phyloP scores from a whole-genome alignment of 2,888 invertebrate species.

The Chrysomela aeneicollis region DNA sequence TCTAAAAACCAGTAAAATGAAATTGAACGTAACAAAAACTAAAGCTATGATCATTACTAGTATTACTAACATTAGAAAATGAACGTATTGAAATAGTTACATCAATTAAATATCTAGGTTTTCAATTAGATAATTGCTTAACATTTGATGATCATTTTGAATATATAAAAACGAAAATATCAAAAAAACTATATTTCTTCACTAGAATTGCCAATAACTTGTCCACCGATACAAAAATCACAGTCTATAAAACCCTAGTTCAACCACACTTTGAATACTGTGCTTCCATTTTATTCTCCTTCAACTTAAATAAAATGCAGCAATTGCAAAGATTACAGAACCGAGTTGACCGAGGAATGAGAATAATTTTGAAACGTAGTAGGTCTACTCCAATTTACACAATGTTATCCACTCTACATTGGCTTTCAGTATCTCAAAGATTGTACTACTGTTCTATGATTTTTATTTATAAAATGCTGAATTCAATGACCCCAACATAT shows the following conservation, averaged over 20 bases:
- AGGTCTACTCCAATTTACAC: no score
- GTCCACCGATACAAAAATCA: slow-evolving; percentile 20
- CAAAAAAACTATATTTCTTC: slow-evolving; percentile 19
- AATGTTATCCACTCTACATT: no score
- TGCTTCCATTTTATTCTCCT: slow-evolving; percentile 12
- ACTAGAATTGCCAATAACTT: slow-evolving; percentile 16
- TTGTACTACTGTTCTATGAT: no score
- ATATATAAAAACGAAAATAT: slow-evolving; percentile 18
- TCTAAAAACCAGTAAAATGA: background rate
- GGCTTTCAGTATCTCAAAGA: no score
- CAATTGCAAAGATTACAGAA: slow-evolving; percentile 16
- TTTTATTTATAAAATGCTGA: no score
- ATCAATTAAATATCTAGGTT: slow-evolving; percentile 18
- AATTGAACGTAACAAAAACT: slow-evolving; percentile 13
- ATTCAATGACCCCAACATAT: no score
- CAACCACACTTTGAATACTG: slow-evolving; percentile 22
- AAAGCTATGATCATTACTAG: slow-evolving; percentile 7
- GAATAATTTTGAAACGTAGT: slow-evolving; percentile 11
- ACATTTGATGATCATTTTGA: slow-evolving; percentile 16
- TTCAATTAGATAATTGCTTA: slow-evolving; percentile 18
- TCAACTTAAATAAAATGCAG: slow-evolving; percentile 15
- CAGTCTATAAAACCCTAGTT: slow-evolving; percentile 20
- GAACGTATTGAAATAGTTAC: background rate
- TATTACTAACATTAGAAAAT: background rate
- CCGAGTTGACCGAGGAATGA: slow-evolving; percentile 10